Evolutionary conservation across 2,797 vertebrate species (phyloP).

Genomic region (Phrynocephalus guinanensis): DNA sequence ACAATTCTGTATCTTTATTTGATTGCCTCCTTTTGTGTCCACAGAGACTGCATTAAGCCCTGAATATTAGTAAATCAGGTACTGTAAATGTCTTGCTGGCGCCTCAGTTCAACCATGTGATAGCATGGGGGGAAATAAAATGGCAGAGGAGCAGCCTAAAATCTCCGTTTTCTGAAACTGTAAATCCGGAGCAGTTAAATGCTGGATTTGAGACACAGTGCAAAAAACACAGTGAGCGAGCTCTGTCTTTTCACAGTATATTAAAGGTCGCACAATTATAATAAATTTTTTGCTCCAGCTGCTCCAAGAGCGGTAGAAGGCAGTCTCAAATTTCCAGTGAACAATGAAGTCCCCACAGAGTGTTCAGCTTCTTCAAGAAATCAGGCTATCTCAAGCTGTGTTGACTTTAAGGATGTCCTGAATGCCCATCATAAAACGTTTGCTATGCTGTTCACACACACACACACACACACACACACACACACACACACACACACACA

Average conservation of each 20-base stretch:
- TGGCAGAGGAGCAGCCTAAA: slow-evolving; percentile 60
- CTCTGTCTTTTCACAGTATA: slow-evolving; percentile 69
- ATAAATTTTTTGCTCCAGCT: slow-evolving; percentile 71
- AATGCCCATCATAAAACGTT: slow-evolving; percentile 40
- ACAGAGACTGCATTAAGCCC: slow-evolving; percentile 62
- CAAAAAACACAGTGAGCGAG: slow-evolving; percentile 68
- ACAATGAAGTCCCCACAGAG: slow-evolving; percentile 69
- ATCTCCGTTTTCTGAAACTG: slow-evolving; percentile 65
- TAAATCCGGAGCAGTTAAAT: slow-evolving; percentile 72
- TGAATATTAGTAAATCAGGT: slow-evolving; percentile 66
- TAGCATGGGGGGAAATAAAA: slow-evolving; percentile 19
- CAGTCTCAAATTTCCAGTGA: slow-evolving; percentile 71
- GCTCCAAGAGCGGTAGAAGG: slow-evolving; percentile 69
- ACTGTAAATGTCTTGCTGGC: slow-evolving; percentile 55
- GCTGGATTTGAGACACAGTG: slow-evolving; percentile 72
- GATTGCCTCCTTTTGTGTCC: slow-evolving; percentile 54
- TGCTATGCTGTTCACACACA: slow-evolving; percentile 15
- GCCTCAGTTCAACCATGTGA: slow-evolving; percentile 46
- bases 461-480: not conserved
- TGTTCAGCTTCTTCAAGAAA: slow-evolving; percentile 65
- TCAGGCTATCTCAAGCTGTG: slow-evolving; percentile 64
- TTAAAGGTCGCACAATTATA: slow-evolving; percentile 75
- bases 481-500: not conserved
- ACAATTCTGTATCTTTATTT: slow-evolving; percentile 59
- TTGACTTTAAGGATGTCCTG: slow-evolving; percentile 70